Evolutionary conservation across 2,797 vertebrate species (phyloP).

Genomic region (Falco concolor): DNA sequence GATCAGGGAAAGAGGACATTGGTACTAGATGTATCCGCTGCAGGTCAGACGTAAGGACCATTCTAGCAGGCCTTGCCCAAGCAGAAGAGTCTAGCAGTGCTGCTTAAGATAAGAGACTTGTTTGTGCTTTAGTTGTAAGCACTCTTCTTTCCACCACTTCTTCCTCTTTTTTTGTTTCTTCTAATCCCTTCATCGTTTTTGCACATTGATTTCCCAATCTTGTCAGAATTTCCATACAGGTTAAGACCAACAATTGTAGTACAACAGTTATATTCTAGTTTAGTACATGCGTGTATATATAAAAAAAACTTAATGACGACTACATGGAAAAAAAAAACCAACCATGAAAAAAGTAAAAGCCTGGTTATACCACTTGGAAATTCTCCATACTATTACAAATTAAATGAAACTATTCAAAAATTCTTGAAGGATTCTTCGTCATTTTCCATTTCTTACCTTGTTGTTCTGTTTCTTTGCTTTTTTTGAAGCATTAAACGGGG

Average conservation of each 20-base stretch:
- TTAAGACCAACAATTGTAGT: background rate
- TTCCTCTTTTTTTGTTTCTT: background rate
- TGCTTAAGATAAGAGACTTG: background rate
- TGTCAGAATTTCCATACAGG: background rate
- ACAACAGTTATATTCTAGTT: background rate
- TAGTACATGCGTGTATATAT: background rate
- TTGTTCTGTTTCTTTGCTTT: constrained; percentile 5
- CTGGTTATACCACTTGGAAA: background rate
- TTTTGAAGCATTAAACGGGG: constrained; percentile 9
- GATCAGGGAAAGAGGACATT: background rate
- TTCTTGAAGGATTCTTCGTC: background rate
- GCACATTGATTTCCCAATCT: background rate
- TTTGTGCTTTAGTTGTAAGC: background rate
- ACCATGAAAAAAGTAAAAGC: background rate
- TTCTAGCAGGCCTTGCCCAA: background rate
- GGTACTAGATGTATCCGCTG: background rate
- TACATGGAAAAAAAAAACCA: background rate
- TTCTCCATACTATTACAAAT: background rate
- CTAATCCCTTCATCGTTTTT: background rate
- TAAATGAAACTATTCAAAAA: background rate
- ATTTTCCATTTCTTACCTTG: background rate
- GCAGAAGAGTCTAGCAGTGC: background rate
- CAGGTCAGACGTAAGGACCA: background rate
- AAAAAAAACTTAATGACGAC: background rate
- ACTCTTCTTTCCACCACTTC: background rate